Evolutionary conservation across 30 jellyfish, hydroid and myxozoan species (phyloP), one percentile per base, ranked within the genome.

Genomic region (Catostylus mosaicus): DNA sequence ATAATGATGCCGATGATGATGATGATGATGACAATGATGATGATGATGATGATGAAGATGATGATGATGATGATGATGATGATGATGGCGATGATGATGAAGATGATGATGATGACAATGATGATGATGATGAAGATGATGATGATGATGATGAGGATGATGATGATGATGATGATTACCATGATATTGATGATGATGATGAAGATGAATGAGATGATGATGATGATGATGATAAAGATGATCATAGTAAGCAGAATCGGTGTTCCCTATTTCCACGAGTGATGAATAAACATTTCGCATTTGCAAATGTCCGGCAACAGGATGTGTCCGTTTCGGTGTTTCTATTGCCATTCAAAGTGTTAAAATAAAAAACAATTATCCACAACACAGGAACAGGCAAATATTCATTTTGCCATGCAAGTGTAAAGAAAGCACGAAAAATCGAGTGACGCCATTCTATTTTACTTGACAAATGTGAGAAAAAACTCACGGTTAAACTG

Each of bases 391-490:
- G 71, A 24, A 1, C 24, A 7, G 9, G 38, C 26, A 24, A 24
- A 24, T 27, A 59, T 23, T 1, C 38, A 3, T 59, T 59, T 23
- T 59, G 26, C 8, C 71, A 27, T 22, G n/a, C 38, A 7, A 59
- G 71, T 23, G 56, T 6, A 43, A 43, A 6, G 56, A 43, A 43
- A 43, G 56, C 56, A 59, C 38, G 71, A 59, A 59, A 26, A 59
- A 18, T 59, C 19, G 40, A 26, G 37, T 59, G 71, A 59, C 71
- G 71, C 71, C 71, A 26, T 59, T 59, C 38, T 5, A 59, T 59
- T 59, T 26, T 40, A 37, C 64, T 35, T 68, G 80, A 68, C 80
- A 68, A 18, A 68, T 59, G 85, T 22, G 73, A 59, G 85, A 59
- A 74, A 74, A 74, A 24, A 1, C 73, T 63, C 59, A 57, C 32